phyloP scores from a whole-genome alignment of 2,888 invertebrate genomes.

The Meiosimyza platycephala region DNA sequence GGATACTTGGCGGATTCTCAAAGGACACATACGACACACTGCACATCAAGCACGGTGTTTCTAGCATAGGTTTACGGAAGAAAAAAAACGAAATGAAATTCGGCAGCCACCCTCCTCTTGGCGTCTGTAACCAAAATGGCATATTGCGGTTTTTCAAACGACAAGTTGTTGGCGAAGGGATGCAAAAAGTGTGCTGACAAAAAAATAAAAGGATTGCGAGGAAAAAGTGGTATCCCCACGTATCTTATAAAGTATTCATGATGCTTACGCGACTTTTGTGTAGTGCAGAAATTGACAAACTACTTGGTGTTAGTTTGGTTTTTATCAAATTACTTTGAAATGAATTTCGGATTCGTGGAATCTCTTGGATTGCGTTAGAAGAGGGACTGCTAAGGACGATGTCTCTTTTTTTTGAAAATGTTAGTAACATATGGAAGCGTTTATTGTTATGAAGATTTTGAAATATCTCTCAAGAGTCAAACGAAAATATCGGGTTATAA shows the following conservation, averaged over 20 bases:
- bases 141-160: slow-evolving; percentile 50
- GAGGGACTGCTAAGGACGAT: no score
- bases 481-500: no score
- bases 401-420: no score
- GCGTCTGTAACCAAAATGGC: slow-evolving; percentile 45
- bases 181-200: slow-evolving; percentile 26
- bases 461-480: no score
- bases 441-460: no score
- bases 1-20: slow-evolving; percentile 25
- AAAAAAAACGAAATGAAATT: slow-evolving; percentile 30
- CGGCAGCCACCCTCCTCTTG: slow-evolving; percentile 31
- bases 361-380: neutral
- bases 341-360: slow-evolving; percentile 27
- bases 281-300: slow-evolving; percentile 43
- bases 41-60: slow-evolving; percentile 10
- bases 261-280: slow-evolving; percentile 50
- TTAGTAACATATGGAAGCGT: no score
- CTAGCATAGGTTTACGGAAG: neutral
- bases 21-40: slow-evolving; percentile 23
- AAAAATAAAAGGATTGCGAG: slow-evolving; percentile 4
- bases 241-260: slow-evolving; percentile 52
- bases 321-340: slow-evolving; percentile 55
- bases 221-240: slow-evolving; percentile 41
- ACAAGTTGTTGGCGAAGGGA: slow-evolving; percentile 33
- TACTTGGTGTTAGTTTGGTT: slow-evolving; percentile 42